These are phyloP conservation scores for Cyanocitta stelleri DNA, from an alignment of 2,113 vertebrate genomes.

Conservation along the genomic window DNA sequence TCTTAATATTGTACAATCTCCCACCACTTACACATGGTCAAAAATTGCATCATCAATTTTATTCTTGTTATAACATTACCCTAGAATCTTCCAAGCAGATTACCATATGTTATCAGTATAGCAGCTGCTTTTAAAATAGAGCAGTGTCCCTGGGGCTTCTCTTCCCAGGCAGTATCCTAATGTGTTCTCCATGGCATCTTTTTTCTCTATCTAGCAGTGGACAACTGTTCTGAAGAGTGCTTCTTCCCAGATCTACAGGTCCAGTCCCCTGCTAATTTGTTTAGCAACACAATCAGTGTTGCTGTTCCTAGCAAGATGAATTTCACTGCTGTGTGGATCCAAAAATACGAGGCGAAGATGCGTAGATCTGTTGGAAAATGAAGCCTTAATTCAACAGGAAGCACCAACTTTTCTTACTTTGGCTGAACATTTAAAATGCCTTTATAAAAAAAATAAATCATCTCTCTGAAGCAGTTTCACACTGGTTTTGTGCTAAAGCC, in stretches of 20 bases:
- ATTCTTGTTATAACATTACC: background rate
- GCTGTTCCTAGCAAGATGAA: background rate
- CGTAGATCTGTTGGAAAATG: background rate
- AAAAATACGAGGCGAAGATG: background rate
- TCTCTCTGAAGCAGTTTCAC: background rate
- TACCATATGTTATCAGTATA: background rate
- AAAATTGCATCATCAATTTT: conserved; percentile 23
- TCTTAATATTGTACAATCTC: background rate
- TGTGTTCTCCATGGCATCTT: background rate
- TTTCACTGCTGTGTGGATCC: background rate
- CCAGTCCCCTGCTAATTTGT: background rate
- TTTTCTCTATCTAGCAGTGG: background rate
- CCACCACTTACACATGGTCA: background rate
- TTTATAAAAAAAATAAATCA: background rate
- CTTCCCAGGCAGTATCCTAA: background rate
- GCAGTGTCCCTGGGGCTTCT: background rate
- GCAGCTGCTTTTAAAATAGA: background rate
- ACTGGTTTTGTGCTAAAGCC: background rate
- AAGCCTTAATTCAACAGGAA: background rate
- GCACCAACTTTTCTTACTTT: background rate
- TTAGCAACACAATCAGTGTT: background rate
- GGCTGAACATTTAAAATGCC: background rate
- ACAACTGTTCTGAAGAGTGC: background rate
- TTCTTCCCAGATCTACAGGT: background rate
- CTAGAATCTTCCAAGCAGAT: background rate